Evolutionary conservation across 2,113 vertebrate species (phyloP), one percentile per base, ranked within the genome.

Genomic region (Eleginops maclovinus): DNA sequence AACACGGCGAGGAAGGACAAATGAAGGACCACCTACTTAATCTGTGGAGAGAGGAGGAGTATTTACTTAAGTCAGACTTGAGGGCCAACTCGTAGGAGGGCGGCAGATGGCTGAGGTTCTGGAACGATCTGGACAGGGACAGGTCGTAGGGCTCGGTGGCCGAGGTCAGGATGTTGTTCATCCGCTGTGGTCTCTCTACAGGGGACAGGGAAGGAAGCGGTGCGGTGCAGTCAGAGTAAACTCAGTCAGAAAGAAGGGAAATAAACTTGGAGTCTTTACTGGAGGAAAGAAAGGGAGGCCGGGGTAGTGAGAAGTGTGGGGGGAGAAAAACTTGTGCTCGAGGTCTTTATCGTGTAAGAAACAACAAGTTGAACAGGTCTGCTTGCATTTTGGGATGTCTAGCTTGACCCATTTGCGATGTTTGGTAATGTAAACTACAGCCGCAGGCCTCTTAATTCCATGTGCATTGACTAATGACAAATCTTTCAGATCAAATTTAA

Each of bases 91-190:
- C 97, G 0, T 98, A 99, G 78, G 98, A 97, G 1, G 97, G 97
- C 4, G 96, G 96, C 61, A 98, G 95, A 85, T 98, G 98, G 61
- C 96, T 96, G 89, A 99, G 96, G 92, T 98, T 99, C 96, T 99
- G 98, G 95, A 98, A 99, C 78, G 97, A 99, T 72, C 97, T 95
- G 80, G 98, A 99, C 91, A 99, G 98, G 58, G 97, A 98, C 59
- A 99, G 93, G 81, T 99, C 97, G 14, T 99, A 99, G 73, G 98
- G 97, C 88, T 98, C 98, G 0, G 98, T 99, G 83, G 97, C 97
- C 0, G 98, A 98, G 4, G 98, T 99, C 81, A 99, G 95, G 86
- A 99, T 99, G 91, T 97, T 98, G 96, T 99, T 99, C 95, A 96
- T 95, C 58, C 97, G 93, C 1, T 92, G 90, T 9, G 97, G 97